A percentile compares a stretch with the other conserved stretches of the same genome.
These are phyloP conservation scores for Lycodopsis pacificus DNA, from an alignment of 2,797 vertebrate species.

Conservation along the genomic window DNA sequence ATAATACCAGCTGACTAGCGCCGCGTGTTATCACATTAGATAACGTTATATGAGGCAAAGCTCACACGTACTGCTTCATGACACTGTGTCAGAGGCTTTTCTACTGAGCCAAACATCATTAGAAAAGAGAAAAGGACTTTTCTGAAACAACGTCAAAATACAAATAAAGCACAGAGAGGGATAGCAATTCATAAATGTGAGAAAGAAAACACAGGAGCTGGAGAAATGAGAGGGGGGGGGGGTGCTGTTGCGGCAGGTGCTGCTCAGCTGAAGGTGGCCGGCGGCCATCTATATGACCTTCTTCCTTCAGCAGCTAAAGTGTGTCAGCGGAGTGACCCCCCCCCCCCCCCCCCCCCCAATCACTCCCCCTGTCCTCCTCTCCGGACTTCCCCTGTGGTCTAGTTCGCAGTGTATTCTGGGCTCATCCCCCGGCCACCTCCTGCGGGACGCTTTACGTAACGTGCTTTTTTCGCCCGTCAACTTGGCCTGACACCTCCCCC, in stretches of 20 bases:
- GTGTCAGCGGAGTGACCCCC: conserved; percentile 48
- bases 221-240: neutral
- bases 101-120: conserved; percentile 10
- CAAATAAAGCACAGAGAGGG: neutral
- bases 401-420: conserved; percentile 55
- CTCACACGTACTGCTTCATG: conserved; percentile 3
- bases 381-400: conserved; percentile 32
- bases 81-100: conserved; percentile 34
- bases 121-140: conserved; percentile 11
- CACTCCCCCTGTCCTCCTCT: conserved; percentile 26
- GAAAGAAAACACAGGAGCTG: neutral
- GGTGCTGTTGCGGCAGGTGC: neutral
- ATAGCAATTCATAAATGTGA: neutral
- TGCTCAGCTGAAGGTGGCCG: neutral
- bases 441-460: conserved; percentile 59
- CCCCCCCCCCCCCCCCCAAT: conserved; percentile 1
- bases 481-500: conserved; percentile 38
- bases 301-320: conserved; percentile 32
- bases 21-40: conserved; percentile 49
- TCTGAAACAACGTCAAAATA: conserved; percentile 4
- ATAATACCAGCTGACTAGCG: neutral
- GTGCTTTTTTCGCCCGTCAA: conserved; percentile 36
- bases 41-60: conserved; percentile 56
- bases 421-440: conserved; percentile 18
- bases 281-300: conserved; percentile 33